phyloP scores from a whole-genome alignment of 2,888 invertebrate genomes.

The Agrochola macilenta region DNA sequence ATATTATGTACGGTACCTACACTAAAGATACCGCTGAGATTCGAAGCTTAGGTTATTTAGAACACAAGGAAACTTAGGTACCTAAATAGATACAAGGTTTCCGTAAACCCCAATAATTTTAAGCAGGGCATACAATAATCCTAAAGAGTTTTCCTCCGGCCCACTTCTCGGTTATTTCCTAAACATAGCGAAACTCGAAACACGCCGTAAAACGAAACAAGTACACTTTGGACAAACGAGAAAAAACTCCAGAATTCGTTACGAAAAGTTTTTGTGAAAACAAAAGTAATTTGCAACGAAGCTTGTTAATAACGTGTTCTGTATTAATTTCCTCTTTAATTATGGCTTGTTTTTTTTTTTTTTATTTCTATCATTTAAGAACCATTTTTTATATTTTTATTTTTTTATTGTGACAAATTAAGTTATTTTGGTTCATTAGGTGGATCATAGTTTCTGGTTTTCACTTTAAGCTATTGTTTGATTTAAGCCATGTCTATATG shows the following conservation, averaged over 20 bases:
- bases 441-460: too few relatives aligned
- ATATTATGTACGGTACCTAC: too few relatives aligned
- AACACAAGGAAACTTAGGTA: not conserved
- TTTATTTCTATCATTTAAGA: slow-evolving; percentile 19
- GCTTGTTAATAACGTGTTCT: slow-evolving; percentile 60
- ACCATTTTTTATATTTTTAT: too few relatives aligned
- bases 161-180: slow-evolving; percentile 40
- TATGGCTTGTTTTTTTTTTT: slow-evolving; percentile 37
- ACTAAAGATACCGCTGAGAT: too few relatives aligned
- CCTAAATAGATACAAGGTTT: not conserved
- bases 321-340: slow-evolving; percentile 62
- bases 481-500: not conserved
- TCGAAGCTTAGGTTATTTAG: not conserved
- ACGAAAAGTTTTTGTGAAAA: slow-evolving; percentile 60
- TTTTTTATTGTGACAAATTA: not conserved
- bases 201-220: slow-evolving; percentile 60
- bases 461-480: not conserved
- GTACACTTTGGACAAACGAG: slow-evolving; percentile 56
- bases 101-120: slow-evolving; percentile 28
- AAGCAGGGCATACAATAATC: slow-evolving; percentile 41
- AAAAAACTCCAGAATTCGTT: slow-evolving; percentile 63
- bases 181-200: slow-evolving; percentile 48
- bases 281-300: slow-evolving; percentile 66
- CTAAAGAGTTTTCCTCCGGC: slow-evolving; percentile 38
- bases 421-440: not conserved